Base-by-base conservation (phyloP, 2,797 vertebrate species). In the Cephalopachus bancanus region DNA sequence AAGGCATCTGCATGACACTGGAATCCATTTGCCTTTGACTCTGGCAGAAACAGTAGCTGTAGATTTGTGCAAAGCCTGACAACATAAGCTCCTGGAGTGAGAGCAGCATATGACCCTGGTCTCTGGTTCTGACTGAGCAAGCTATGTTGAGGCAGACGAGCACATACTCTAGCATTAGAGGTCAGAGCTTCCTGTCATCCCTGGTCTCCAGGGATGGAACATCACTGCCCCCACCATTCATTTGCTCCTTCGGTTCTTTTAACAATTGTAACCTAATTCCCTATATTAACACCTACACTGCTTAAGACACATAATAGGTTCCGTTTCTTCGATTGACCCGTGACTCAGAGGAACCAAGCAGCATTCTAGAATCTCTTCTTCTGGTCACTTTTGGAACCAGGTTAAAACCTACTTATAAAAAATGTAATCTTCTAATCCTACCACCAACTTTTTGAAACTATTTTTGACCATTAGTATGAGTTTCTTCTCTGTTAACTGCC, bases 401-500 rank as follows among this genome's bases (percentile, higher is more conserved):
- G 84, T n/a, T 64, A 67, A 72, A 53, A 62, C 30, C 83, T 49
- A 79, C 8, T 49, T 44, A n/a, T n/a, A 67, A 14, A 33, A 55
- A 67, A 44, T 12, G 30, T 0, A 74, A n/a, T 57, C 80, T 57
- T 76, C 26, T 92, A 74, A 75, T 28, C 60, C 65, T 33, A 72
- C 37, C 57, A 85, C 59, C 49, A 81, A 60, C 72, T 89, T 72
- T 64, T 85, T 51, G 69, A 10, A 75, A 28, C 22, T 83, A 14
- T 33, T 74, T 86, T 84, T 37, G 11, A 85, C 28, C 30, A 59
- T 79, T 44, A 74, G 26, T 37, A 16, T 83, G 51, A 59, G 10
- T 69, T 72, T 94, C 64, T 17, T 85, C 62, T 92, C 49, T 69
- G 33, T 69, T 92, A 20, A 92, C 10, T 71, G 65, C 51, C 76